These are phyloP conservation scores for Lucifuga dentata DNA, from an alignment of 2,113 vertebrate genomes.

Conservation along the genomic window DNA sequence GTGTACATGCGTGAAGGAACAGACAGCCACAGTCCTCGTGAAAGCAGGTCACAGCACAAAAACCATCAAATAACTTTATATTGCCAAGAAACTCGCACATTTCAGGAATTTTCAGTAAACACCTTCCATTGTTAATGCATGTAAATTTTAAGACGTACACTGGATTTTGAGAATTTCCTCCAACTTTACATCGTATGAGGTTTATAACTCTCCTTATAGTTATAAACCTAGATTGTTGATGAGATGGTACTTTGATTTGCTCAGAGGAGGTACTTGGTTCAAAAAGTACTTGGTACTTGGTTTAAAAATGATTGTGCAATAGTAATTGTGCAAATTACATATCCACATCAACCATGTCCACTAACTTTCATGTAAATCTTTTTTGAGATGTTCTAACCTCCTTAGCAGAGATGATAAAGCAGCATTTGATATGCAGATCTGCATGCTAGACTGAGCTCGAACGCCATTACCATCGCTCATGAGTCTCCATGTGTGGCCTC, in stretches of 20 bases:
- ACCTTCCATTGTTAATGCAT: not conserved
- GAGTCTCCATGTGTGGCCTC: conserved; percentile 36
- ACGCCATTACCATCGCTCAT: not conserved
- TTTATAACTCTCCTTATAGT: too few relatives aligned
- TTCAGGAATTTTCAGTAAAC: conserved; percentile 10
- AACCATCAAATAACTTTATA: not conserved
- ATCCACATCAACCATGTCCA: too few relatives aligned
- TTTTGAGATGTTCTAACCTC: too few relatives aligned
- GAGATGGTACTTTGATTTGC: too few relatives aligned
- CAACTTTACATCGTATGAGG: too few relatives aligned
- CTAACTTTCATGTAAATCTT: too few relatives aligned
- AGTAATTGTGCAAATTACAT: too few relatives aligned
- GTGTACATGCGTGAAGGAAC: conserved; percentile 45
- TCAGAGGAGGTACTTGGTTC: too few relatives aligned
- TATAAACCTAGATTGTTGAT: too few relatives aligned
- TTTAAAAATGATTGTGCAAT: too few relatives aligned
- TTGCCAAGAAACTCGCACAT: conserved; percentile 13
- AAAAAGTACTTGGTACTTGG: too few relatives aligned
- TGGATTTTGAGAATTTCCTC: too few relatives aligned
- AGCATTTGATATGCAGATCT: conserved; percentile 9
- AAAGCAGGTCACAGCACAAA: conserved; percentile 14
- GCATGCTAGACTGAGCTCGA: not conserved
- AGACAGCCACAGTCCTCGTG: conserved; percentile 52
- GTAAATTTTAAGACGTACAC: conserved; percentile 3
- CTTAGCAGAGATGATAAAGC: not conserved